A percentile compares a stretch with the other conserved stretches of the same genome.
These are phyloP conservation scores for Tiliacea aurago DNA, from an alignment of 2,888 invertebrate species.

Conservation along the genomic window DNA sequence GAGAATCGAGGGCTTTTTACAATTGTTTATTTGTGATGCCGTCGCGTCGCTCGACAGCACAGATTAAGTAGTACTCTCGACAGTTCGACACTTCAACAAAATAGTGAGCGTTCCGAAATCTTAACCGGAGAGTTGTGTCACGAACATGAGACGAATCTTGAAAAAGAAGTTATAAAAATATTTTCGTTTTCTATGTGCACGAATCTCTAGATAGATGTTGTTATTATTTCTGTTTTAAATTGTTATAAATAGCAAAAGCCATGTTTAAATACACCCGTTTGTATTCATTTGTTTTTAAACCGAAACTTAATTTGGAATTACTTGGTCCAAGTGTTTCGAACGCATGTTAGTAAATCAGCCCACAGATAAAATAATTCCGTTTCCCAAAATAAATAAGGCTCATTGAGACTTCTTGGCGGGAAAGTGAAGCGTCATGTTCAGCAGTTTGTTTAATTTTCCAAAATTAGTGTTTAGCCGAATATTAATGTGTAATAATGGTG, in stretches of 20 bases:
- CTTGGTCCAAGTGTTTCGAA: slow-evolving; percentile 12
- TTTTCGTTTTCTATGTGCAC: too few relatives aligned
- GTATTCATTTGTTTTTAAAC: not conserved
- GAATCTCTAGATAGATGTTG: too few relatives aligned
- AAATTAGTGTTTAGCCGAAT: too few relatives aligned
- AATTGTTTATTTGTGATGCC: slow-evolving; percentile 45
- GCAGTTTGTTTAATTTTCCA: too few relatives aligned
- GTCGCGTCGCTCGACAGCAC: slow-evolving; percentile 57
- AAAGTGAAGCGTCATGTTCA: too few relatives aligned
- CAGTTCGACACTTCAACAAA: slow-evolving; percentile 58
- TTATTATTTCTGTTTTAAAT: too few relatives aligned
- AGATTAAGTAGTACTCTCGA: too few relatives aligned
- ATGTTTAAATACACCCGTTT: not conserved
- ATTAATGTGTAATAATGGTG: too few relatives aligned
- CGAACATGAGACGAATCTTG: not conserved
- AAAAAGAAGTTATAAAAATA: too few relatives aligned
- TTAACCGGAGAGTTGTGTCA: not conserved
- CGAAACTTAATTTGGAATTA: not conserved
- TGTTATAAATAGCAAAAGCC: too few relatives aligned
- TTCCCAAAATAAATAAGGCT: too few relatives aligned
- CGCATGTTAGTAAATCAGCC: not conserved
- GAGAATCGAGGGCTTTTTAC: not conserved
- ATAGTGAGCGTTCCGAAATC: slow-evolving; percentile 31
- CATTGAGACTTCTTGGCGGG: too few relatives aligned
- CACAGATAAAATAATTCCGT: slow-evolving; percentile 4